These are phyloP conservation scores for Andrena dorsata DNA, from an alignment of 2,888 invertebrate species.

Conservation along the genomic window DNA sequence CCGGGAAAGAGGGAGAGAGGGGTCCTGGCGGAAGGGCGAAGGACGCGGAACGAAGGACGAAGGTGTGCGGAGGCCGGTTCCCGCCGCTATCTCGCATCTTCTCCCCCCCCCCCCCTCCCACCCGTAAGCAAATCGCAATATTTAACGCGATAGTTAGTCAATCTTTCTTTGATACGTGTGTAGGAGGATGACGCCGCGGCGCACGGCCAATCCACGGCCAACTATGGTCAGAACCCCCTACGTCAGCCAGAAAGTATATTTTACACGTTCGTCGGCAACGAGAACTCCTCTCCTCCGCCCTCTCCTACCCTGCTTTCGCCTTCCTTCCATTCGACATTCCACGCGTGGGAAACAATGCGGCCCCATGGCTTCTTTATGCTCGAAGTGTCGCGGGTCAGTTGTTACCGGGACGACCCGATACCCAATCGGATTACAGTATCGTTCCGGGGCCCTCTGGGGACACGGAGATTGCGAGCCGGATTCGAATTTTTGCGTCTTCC, in stretches of 20 bases:
- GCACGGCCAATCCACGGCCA: conserved; percentile 73
- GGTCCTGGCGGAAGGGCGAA: conserved; percentile 42
- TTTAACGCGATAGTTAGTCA: conserved; percentile 76
- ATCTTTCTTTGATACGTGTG: conserved; percentile 59
- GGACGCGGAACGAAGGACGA: conserved; percentile 52
- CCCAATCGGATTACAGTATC: conserved; percentile 65
- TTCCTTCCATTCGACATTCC: conserved; percentile 76
- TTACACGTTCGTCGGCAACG: conserved; percentile 49
- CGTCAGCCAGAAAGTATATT: conserved; percentile 63
- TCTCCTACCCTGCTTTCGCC: no score
- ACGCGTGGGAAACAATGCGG: conserved; percentile 83
- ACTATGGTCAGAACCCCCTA: conserved; percentile 49
- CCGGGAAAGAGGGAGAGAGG: conserved; percentile 38
- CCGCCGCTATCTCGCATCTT: conserved; percentile 77
- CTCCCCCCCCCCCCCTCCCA: conserved; percentile 41
- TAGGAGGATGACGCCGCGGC: conserved; percentile 70
- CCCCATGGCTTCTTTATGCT: conserved; percentile 80
- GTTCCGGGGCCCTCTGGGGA: conserved; percentile 8
- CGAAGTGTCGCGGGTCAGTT: conserved; percentile 79
- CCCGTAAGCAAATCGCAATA: conserved; percentile 80
- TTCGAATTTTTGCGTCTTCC: conserved; percentile 36
- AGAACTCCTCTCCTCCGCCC: conserved; percentile 14
- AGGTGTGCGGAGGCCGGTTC: conserved; percentile 45
- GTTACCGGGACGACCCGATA: conserved; percentile 69
- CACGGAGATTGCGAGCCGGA: conserved; percentile 22